Base-by-base conservation (phyloP, 2,113 vertebrate genomes). In the Carlito syrichta region DNA sequence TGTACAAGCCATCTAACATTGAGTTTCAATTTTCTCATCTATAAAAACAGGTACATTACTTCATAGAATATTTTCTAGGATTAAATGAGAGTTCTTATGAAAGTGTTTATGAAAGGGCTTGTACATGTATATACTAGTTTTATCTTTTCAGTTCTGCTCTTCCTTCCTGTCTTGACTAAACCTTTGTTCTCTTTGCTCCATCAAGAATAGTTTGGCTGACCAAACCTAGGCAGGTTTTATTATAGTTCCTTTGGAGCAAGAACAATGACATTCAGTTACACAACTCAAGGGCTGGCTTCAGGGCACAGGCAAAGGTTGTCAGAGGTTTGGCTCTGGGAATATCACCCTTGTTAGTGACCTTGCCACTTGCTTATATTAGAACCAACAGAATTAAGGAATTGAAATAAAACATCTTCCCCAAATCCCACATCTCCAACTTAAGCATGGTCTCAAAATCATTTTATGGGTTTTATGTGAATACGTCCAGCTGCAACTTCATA, bases 231-330 rank as follows among this genome's bases (percentile, higher is more conserved):
- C 35, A 79, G 56, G 11, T 86, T 86, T 89, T 92, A 60, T 63
- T 54, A 76, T 11, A 43, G 32, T 84, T 38, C 22, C 11, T 77
- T 32, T 94, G 76, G 40, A 95, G 79, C 25, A 56, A 77, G 25
- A 91, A 66, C 50, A 58, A 8, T 79, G 77, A 83, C 43, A 63
- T 60, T 86, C 56, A 45, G 20, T 73, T 45, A 81, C 20, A 66
- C 17, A 58, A 56, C 56, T 84, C 78, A 78, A 89, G 84, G 50
- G 71, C 74, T 97, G 83, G 52, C 66, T 89, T 89, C 79, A 79
- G 60, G 84, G 84, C 40, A 74, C 4, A 45, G 62, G 60, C 30
- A 62, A 86, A 88, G 38, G 77, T 54, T 77, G 50, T 50, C 68
- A 63, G 73, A 56, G 19, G 8, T 56, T 58, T 69, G 66, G 69